phyloP scores from a whole-genome alignment of 2,888 invertebrate genomes.

The Tanytarsus gracilentus region DNA sequence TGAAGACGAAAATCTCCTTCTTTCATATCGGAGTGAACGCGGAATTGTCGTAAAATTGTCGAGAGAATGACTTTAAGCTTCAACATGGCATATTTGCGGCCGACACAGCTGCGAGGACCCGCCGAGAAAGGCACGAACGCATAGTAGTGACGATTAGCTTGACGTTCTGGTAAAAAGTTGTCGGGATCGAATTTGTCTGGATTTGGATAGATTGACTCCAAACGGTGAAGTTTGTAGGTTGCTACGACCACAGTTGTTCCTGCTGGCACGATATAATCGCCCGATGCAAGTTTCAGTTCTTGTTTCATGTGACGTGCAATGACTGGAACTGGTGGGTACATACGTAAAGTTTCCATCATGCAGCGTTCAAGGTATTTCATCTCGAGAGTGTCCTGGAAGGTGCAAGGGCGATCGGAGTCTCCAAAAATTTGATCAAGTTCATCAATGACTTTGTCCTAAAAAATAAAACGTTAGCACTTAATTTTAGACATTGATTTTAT shows the following conservation, averaged over 20 bases:
- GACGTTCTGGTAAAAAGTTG: constrained; percentile 72
- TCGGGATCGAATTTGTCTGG: constrained; percentile 73
- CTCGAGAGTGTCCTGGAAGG: constrained; percentile 72
- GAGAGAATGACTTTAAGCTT: constrained; percentile 69
- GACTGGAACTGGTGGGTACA: constrained; percentile 70
- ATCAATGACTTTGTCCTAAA: constrained; percentile 53
- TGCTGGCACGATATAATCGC: constrained; percentile 56
- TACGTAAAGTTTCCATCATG: constrained; percentile 67
- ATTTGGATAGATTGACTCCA: constrained; percentile 63
- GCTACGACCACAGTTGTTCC: constrained; percentile 60
- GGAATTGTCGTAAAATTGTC: constrained; percentile 64
- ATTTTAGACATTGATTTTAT: neutral
- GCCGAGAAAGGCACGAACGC: constrained; percentile 76
- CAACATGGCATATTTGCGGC: constrained; percentile 72
- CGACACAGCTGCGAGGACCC: constrained; percentile 71
- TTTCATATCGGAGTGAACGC: constrained; percentile 55
- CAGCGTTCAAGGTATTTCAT: constrained; percentile 79
- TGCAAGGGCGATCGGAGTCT: constrained; percentile 63
- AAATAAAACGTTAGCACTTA: constrained; percentile 32
- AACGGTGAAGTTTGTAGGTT: constrained; percentile 60
- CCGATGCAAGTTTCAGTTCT: constrained; percentile 61
- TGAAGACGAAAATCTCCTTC: constrained; percentile 63
- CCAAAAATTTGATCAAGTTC: constrained; percentile 69
- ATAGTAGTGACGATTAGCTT: constrained; percentile 69
- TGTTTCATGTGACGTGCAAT: constrained; percentile 65